Evolutionary conservation across 2,113 vertebrate genomes (phyloP).

Genomic region (Phrynosoma blainvillii): DNA sequence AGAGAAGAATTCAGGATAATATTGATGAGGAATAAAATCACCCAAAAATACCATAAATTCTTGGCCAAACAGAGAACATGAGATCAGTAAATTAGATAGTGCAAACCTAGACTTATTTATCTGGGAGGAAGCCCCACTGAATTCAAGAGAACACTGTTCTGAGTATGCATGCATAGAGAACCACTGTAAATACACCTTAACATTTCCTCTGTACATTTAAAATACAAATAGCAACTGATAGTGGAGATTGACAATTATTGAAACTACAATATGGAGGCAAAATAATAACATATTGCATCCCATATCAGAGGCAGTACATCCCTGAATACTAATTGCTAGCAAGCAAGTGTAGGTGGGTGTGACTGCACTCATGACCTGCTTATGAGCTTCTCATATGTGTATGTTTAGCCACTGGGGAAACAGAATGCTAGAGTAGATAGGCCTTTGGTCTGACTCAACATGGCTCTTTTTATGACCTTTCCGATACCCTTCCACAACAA

Average conservation of each 20-base stretch:
- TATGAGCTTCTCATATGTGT: neutral
- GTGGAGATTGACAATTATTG: neutral
- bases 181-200: neutral
- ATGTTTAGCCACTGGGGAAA: neutral
- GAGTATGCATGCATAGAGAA: neutral
- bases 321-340: neutral
- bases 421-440: too few relatives aligned
- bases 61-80: neutral
- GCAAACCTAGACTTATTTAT: neutral
- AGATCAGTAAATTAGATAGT: neutral
- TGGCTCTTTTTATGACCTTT: neutral
- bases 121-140: neutral
- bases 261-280: neutral
- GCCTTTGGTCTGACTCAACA: too few relatives aligned
- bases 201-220: neutral
- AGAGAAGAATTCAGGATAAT: conserved; percentile 47
- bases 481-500: neutral
- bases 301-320: neutral
- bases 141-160: neutral
- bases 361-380: neutral
- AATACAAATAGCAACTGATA: neutral
- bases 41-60: conserved; percentile 23
- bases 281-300: neutral
- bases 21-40: conserved; percentile 65
- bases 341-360: neutral